Conservation (phyloP, 2,113 vertebrate genomes). For the Terrapene triunguis region DNA sequence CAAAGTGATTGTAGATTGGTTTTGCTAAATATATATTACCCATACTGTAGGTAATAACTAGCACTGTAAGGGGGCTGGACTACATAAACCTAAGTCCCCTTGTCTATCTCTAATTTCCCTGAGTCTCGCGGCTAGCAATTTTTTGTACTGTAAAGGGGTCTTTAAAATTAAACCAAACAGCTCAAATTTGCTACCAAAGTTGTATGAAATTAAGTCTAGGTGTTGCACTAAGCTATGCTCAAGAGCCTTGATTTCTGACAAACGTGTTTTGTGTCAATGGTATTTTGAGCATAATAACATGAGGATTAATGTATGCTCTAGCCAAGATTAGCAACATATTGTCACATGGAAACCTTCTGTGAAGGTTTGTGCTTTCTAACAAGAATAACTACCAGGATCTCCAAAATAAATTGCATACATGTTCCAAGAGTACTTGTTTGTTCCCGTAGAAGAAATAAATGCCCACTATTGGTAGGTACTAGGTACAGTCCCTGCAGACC, state of each 20-base stretch:
- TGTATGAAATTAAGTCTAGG: neutral
- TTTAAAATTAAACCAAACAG: neutral
- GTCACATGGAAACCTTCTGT: neutral
- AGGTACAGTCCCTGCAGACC: neutral
- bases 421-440: neutral
- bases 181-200: neutral
- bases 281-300: neutral
- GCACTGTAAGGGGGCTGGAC: neutral
- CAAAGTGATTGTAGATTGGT: neutral
- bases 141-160: rapidly evolving
- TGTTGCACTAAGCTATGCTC: neutral
- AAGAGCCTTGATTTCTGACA: neutral
- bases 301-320: neutral
- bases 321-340: neutral
- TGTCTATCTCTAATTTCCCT: neutral
- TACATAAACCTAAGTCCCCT: neutral
- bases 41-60: neutral
- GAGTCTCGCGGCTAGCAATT: neutral
- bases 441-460: neutral
- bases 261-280: neutral
- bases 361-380: neutral
- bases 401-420: neutral
- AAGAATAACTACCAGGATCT: neutral
- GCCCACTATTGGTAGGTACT: neutral
- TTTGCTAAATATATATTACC: neutral